phyloP scores from a whole-genome alignment of 2,888 invertebrate genomes.

The Beris chalybata region DNA sequence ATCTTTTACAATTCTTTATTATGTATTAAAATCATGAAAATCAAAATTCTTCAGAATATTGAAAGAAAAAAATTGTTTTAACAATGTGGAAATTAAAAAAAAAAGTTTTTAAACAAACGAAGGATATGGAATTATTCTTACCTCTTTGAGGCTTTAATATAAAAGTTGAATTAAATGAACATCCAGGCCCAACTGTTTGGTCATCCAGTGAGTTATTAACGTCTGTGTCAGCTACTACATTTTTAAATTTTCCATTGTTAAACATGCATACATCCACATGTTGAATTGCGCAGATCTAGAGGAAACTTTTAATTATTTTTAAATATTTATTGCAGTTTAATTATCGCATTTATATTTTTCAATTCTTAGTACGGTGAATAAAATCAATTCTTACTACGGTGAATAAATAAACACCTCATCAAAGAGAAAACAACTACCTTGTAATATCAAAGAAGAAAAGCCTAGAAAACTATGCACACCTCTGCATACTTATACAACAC shows the following conservation, averaged over 20 bases:
- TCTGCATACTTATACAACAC: too few relatives aligned
- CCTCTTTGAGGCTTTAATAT: constrained; percentile 68
- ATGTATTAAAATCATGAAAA: too few relatives aligned
- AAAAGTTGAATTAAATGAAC: constrained; percentile 65
- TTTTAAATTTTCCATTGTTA: constrained; percentile 92
- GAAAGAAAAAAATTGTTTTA: too few relatives aligned
- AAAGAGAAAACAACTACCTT: too few relatives aligned
- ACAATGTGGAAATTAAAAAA: too few relatives aligned
- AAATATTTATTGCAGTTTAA: not conserved
- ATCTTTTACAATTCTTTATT: too few relatives aligned
- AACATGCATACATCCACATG: constrained; percentile 95
- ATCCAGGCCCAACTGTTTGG: constrained; percentile 65
- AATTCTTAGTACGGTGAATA: not conserved
- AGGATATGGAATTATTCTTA: constrained; percentile 43
- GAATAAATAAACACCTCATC: too few relatives aligned
- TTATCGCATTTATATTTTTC: not conserved
- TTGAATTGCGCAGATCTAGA: constrained; percentile 79
- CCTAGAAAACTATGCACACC: too few relatives aligned
- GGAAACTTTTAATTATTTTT: not conserved
- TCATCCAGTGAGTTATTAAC: constrained; percentile 56
- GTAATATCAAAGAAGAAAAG: too few relatives aligned
- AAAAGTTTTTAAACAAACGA: too few relatives aligned
- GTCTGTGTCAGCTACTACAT: constrained; percentile 76
- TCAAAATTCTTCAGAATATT: too few relatives aligned
- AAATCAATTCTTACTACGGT: too few relatives aligned